These are phyloP conservation scores for Spinibarbus caldwelli DNA, from an alignment of 2,797 vertebrate species.

Conservation along the genomic window DNA sequence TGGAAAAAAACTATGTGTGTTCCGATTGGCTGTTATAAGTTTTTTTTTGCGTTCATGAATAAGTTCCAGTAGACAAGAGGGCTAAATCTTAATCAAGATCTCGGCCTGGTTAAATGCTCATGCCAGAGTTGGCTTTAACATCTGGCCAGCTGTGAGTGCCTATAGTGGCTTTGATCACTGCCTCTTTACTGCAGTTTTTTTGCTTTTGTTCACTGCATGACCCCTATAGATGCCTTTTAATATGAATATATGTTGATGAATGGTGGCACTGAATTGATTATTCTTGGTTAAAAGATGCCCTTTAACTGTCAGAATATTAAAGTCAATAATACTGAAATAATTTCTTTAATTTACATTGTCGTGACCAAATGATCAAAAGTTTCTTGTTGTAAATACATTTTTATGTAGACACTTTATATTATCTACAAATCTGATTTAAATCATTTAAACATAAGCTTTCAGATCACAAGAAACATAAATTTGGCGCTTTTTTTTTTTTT, in stretches of 20 bases:
- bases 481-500: not conserved
- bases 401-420: not conserved
- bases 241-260: not conserved
- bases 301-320: not conserved
- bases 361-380: not conserved
- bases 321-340: not conserved
- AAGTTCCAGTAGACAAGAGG: conserved; percentile 28
- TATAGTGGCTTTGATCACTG: conserved; percentile 49
- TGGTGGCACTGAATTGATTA: not conserved
- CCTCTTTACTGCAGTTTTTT: not conserved
- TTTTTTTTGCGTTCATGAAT: conserved; percentile 33
- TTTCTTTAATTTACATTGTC: not conserved
- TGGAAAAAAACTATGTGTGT: conserved; percentile 7
- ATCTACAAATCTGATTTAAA: conserved; percentile 8
- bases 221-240: not conserved
- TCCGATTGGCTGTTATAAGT: conserved; percentile 37
- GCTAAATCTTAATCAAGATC: conserved; percentile 48
- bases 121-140: conserved; percentile 33
- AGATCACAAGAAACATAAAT: not conserved
- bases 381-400: not conserved
- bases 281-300: not conserved
- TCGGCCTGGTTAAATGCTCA: conserved; percentile 36
- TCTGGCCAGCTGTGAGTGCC: conserved; percentile 37
- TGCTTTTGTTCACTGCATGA: conserved; percentile 24
- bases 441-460: not conserved